These are phyloP conservation scores for Toxotes chatareus DNA, from an alignment of 2,113 vertebrate species.

Conservation along the genomic window DNA sequence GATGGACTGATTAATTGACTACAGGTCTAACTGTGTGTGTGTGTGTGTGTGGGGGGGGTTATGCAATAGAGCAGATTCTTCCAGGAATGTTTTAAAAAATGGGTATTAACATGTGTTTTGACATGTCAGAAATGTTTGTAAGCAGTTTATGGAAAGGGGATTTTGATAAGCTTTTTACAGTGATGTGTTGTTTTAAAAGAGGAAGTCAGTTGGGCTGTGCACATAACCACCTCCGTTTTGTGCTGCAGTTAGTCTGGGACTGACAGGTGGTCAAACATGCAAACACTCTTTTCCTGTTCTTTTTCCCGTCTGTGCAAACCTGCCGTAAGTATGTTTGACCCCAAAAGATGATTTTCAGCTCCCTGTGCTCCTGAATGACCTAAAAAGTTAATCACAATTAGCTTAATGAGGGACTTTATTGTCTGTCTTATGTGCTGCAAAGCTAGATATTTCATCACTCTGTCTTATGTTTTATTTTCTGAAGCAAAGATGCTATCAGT, in stretches of 20 bases:
- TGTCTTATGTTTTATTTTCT: neutral
- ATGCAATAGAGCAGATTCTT: conserved; percentile 53
- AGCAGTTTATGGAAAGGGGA: conserved; percentile 67
- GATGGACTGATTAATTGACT: conserved; percentile 62
- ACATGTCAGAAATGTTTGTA: conserved; percentile 67
- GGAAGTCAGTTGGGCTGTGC: conserved; percentile 47
- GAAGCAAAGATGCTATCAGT: neutral
- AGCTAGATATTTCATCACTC: conserved; percentile 11
- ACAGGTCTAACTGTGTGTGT: conserved; percentile 23
- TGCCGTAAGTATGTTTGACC: conserved; percentile 16
- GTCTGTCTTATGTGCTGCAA: neutral
- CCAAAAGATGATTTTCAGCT: neutral
- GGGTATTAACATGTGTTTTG: conserved; percentile 55
- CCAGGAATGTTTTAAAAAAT: conserved; percentile 47
- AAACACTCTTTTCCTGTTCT: neutral
- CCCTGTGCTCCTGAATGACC: neutral
- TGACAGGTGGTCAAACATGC: conserved; percentile 26
- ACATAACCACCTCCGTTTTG: conserved; percentile 23
- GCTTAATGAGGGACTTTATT: neutral
- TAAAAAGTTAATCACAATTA: conserved; percentile 4
- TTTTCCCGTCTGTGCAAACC: neutral
- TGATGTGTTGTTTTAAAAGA: conserved; percentile 55
- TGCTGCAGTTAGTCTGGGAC: neutral
- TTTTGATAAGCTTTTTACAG: conserved; percentile 60
- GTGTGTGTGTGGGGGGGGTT: conserved; percentile 40